Base-by-base conservation (phyloP, 2,113 vertebrate genomes). In the Stigmatopora argus region DNA sequence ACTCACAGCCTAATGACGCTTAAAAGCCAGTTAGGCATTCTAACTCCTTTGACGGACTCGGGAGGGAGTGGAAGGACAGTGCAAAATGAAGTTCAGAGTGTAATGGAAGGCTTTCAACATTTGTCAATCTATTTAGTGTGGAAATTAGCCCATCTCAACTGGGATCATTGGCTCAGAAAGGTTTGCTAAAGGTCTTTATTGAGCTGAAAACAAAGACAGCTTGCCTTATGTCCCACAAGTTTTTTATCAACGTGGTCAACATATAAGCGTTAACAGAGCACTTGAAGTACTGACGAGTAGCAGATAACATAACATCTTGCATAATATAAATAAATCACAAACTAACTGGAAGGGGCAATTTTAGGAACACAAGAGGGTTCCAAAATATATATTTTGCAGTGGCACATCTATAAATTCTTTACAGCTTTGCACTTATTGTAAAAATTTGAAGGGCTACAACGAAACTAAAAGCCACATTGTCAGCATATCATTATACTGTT, bases 1-100 rank as follows among this genome's bases (percentile, higher is more conserved):
- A 86, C 65, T 85, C 81, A 80, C 65, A 38, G 77, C 73, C 60
- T 77, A 78, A 81, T 85, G 79, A 75, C 67, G 72, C 51, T 66
- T 79, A 74, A 75, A 70, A 81, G 74, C 77, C 64, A 69, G 70
- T 68, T 46, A 47, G 70, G 57, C 56, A 51, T 67, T 26, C 70
- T 74, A 72, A 68, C 56, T 38, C 65, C 70, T 67, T 49, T 52
- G 61, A 52, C 67, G 70, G 74, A 69, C 72, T 72, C 58, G 74
- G 65, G 56, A 77, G 67, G 64, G 34, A 45, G 76, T 60, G 67
- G 62, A 77, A 7, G 69, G 66, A 65, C 67, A 10, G 71, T 84
- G 76, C 75, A 75, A 72, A 69, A 64, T 72, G 67, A 77, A 66
- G 49, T 75, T 67, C 66, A 78, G 56, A 78, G 72, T 65, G 67